phyloP scores from a whole-genome alignment of 2,797 vertebrate genomes.

The Poecilia gillii region DNA sequence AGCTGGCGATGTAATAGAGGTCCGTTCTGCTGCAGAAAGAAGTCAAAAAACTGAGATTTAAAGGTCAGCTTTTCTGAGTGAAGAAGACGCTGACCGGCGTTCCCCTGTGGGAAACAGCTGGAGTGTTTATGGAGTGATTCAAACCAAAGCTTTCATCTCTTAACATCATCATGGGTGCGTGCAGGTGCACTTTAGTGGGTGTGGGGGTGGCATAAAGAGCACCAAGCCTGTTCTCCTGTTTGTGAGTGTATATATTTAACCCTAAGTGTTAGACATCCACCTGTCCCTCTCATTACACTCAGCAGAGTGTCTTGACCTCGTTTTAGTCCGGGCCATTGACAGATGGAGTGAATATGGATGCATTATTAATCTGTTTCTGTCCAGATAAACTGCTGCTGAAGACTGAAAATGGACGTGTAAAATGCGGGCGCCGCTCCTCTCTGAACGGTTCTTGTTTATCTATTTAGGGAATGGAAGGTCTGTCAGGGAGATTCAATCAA shows the following conservation, averaged over 20 bases:
- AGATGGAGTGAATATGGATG: conserved; percentile 49
- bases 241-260: conserved; percentile 19
- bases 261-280: conserved; percentile 33
- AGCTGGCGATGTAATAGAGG: conserved; percentile 56
- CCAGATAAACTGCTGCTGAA: conserved; percentile 49
- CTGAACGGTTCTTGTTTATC: conserved; percentile 65
- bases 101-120: conserved; percentile 63
- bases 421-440: conserved; percentile 22
- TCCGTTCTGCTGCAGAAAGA: conserved; percentile 39
- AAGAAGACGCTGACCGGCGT: conserved; percentile 64
- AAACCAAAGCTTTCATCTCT: conserved; percentile 60
- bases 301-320: conserved; percentile 41
- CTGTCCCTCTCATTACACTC: conserved; percentile 19
- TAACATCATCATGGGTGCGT: conserved; percentile 47
- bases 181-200: background rate
- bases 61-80: conserved; percentile 69
- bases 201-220: background rate
- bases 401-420: conserved; percentile 42
- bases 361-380: conserved; percentile 60
- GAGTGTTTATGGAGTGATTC: conserved; percentile 58
- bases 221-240: background rate
- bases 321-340: conserved; percentile 38
- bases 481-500: conserved; percentile 60
- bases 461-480: conserved; percentile 63
- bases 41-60: conserved; percentile 71